Base-by-base conservation (phyloP, 1,140 invertebrate genomes). In the Bilobella aurantiaca region DNA sequence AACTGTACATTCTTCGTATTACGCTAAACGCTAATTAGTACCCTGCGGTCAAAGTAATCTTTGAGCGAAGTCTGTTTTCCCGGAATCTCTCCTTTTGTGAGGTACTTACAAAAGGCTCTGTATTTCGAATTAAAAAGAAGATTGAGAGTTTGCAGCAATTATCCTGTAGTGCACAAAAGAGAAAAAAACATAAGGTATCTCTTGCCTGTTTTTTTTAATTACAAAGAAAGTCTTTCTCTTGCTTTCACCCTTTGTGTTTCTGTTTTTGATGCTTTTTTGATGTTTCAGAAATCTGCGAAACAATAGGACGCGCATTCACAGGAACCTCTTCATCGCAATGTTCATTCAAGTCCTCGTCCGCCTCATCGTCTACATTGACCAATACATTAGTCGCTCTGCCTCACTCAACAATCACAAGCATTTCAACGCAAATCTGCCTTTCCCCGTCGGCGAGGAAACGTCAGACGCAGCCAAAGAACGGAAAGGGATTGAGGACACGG, bases 311-410 rank as follows among this genome's bases (percentile, higher is more conserved):
- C 72, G 79, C 25, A 79, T 83, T 28, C 82, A 83, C 72, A 75
- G 79, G 64, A 81, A 83, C 65, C 73, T 83, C 27, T 82, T 83
- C 72, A 75, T 81, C 25, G 78, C 82, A 12, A 79, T 82, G 67
- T 75, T 78, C 28, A 78, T 81, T 28, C 80, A 82, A 70, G 78
- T 82, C 1, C 68, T 78, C 25, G 77, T 83, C 12, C 78, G 79
- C n/a, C 75, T 83, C 12, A 73, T 81, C n/a, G 69, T 82, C 3
- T 81, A 81, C 69, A 75, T 80, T 42, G 81, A 82, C 68, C 78
- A 82, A 66, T 68, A 69, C 37, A 21, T 74, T 0, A 56, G 42
- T n/a, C 23, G 63, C 14, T 29, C 58, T 1, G 16, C 37, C 25
- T 28, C 30, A 5, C 21, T 16, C 12, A 53, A 5, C 8, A 53